A percentile compares a stretch with the other conserved stretches of the same genome.
Conservation (phyloP, 2,797 vertebrate species). For the Liasis olivaceus region DNA sequence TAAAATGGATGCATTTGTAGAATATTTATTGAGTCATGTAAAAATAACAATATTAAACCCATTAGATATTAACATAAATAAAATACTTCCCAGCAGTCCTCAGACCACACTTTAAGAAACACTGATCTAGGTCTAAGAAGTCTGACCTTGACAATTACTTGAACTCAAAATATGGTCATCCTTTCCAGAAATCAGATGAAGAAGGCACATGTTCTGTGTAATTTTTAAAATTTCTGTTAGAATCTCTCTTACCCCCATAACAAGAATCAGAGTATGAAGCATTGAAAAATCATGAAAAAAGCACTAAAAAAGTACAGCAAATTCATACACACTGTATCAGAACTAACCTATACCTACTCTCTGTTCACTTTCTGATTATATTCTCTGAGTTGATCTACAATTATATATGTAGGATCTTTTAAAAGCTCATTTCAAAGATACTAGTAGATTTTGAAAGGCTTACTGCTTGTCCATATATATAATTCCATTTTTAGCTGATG, state of each 20-base stretch:
- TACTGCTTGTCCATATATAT: too few relatives aligned
- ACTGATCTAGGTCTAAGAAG: background rate
- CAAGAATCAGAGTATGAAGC: background rate
- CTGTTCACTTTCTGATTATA: too few relatives aligned
- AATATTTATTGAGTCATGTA: too few relatives aligned
- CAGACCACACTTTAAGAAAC: background rate
- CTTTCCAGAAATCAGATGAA: background rate
- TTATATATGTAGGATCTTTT: too few relatives aligned
- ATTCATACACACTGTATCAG: background rate
- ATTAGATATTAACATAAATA: background rate
- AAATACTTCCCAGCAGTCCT: background rate
- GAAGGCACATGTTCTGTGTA: background rate
- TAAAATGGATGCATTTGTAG: too few relatives aligned
- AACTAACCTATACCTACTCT: too few relatives aligned
- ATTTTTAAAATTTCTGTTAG: background rate
- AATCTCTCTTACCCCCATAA: background rate
- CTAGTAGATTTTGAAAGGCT: too few relatives aligned
- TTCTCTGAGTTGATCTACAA: too few relatives aligned
- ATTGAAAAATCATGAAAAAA: background rate
- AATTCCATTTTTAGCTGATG: too few relatives aligned
- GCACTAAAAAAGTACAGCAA: background rate
- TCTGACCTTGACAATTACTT: background rate
- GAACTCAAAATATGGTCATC: background rate
- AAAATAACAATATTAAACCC: too few relatives aligned
- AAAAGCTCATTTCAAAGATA: too few relatives aligned